Base-by-base conservation (phyloP, 92 coral and sea anemone species). In the Bergia sp. region DNA sequence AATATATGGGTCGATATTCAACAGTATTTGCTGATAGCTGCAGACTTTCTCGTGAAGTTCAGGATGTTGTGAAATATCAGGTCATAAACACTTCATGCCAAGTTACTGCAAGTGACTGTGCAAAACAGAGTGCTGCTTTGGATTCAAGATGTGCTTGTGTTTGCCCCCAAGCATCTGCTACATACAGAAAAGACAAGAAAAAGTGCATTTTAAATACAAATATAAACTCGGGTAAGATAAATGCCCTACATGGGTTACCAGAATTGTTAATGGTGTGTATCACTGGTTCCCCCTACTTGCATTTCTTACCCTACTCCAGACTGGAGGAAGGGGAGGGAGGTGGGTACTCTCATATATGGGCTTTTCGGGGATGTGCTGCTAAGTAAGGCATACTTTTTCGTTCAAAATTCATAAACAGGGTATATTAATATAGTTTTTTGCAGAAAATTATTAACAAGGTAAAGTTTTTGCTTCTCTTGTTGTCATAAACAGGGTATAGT, bases 131-230 rank as follows among this genome's bases (percentile, higher is more conserved):
- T 36, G 85, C 85, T 20, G 37, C 13, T 15, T 57, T 81, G 41
- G 85, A 81, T 61, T 58, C 44, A 21, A 81, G 37, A 57, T 81
- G 85, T 40, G 37, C 73, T 40, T 81, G 85, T 39, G 15, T 38
- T 7, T 81, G 85, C 47, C 49, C 45, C 45, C 23, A 38, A 8
- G 36, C 12, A 4, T 58, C 73, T 12, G 66, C 85, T 3, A 81
- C 85, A 18, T 81, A 58, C 85, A 81, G 53, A 42, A 39, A 1
- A 40, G 85, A 81, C 73, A 81, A 81, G 85, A 81, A 57, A 58
- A 57, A 8, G 13, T 81, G 85, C 37, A 38, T 81, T 50, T 39
- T 7, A 11, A 81, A 81, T 39, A 16, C 47, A 55, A 39, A 81
- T 13, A 3, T 42, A 1, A 81, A 81, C 36, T 38, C 85, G 58